Evolutionary conservation across 2,797 vertebrate species (phyloP).

Genomic region (Microchirus variegatus): DNA sequence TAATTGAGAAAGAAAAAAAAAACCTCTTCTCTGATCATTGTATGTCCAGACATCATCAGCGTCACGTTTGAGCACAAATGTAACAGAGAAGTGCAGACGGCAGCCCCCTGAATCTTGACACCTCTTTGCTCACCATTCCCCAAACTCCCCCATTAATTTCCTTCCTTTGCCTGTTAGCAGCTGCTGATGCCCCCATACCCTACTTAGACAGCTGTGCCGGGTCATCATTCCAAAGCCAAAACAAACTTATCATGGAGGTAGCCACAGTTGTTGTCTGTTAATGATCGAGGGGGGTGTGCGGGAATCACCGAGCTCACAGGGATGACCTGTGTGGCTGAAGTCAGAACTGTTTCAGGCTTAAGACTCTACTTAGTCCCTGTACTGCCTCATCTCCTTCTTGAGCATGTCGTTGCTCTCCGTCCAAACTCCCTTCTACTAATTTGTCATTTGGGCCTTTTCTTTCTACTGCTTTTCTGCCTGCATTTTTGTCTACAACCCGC

Average conservation of each 20-base stretch:
- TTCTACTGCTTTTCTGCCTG: constrained; percentile 19
- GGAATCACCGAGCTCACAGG: constrained; percentile 33
- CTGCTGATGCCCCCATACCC: constrained; percentile 82
- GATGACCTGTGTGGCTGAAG: not conserved
- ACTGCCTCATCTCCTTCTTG: constrained; percentile 40
- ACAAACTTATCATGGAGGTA: constrained; percentile 69
- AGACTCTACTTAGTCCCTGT: constrained; percentile 26
- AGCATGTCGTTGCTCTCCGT: constrained; percentile 40
- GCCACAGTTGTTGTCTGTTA: constrained; percentile 56
- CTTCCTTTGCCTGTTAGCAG: constrained; percentile 61
- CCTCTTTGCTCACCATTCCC: constrained; percentile 27
- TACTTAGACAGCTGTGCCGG: constrained; percentile 83
- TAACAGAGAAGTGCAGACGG: constrained; percentile 61
- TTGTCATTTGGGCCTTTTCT: constrained; percentile 41
- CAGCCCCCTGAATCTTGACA: constrained; percentile 66
- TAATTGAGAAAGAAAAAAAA: not conserved
- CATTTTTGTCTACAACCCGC: constrained; percentile 37
- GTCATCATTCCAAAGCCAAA: constrained; percentile 77
- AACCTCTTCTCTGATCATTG: constrained; percentile 14
- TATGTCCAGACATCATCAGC: constrained; percentile 55
- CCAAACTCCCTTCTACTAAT: constrained; percentile 36
- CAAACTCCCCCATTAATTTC: constrained; percentile 41
- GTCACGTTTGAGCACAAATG: constrained; percentile 50
- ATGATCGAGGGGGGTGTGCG: constrained; percentile 38
- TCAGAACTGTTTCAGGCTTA: constrained; percentile 2